These are phyloP conservation scores for Geodia barretti DNA, from an alignment of 37 sponge, comb jelly and placozoan genomes.

Conservation along the genomic window DNA sequence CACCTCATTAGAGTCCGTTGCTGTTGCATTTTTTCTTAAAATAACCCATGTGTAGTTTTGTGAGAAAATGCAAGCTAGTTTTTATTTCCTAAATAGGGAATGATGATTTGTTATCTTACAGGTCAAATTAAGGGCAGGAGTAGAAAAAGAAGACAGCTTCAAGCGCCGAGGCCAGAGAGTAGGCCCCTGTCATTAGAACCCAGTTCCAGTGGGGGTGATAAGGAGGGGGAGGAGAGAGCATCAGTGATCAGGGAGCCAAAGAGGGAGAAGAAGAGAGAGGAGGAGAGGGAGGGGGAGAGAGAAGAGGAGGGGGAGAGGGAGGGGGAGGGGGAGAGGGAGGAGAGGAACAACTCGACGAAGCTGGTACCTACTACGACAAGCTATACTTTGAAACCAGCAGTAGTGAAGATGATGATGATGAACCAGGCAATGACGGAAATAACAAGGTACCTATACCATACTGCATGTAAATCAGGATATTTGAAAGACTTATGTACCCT, in stretches of 20 bases:
- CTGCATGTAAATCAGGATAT: too few relatives aligned
- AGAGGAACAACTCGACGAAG: background rate
- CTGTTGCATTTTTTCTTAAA: too few relatives aligned
- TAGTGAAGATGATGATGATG: conserved; percentile 9
- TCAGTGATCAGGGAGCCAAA: background rate
- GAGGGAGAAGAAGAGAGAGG: conserved; percentile 6
- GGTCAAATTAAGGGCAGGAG: too few relatives aligned
- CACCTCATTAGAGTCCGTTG: too few relatives aligned
- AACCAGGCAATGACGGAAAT: too few relatives aligned
- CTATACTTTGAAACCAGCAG: conserved; percentile 74
- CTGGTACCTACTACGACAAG: conserved; percentile 70
- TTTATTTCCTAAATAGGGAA: too few relatives aligned
- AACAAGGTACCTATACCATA: too few relatives aligned
- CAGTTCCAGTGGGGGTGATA: background rate
- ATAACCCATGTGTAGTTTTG: too few relatives aligned
- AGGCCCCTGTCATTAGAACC: background rate
- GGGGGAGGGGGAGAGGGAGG: conserved; percentile 18
- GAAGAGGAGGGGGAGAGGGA: background rate
- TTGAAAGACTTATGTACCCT: too few relatives aligned
- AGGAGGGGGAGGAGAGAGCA: background rate
- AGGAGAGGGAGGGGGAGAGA: background rate
- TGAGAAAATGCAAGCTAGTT: too few relatives aligned
- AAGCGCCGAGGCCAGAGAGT: background rate
- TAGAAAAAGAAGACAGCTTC: too few relatives aligned
- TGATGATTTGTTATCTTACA: too few relatives aligned